A percentile compares a stretch with the other conserved stretches of the same genome.
Conservation (phyloP, 2,888 invertebrate species). For the Athalia rosae region DNA sequence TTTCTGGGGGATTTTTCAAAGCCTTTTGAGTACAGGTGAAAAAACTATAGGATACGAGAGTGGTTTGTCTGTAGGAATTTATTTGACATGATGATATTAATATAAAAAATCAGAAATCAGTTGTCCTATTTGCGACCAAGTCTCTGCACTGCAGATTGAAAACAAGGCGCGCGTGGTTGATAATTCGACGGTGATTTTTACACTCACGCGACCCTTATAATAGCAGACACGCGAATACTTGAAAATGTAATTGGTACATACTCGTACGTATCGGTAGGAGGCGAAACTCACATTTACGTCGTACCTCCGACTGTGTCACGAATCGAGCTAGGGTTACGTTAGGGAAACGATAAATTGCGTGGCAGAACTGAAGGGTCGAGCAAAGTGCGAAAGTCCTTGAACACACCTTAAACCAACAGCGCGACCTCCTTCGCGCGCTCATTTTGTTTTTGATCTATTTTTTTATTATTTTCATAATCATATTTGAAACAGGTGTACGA, state of each 20-base stretch:
- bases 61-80: not conserved
- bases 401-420: conserved; percentile 13
- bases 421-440: not conserved
- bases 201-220: too few relatives aligned
- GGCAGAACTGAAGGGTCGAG: conserved; percentile 20
- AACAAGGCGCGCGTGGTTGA: too few relatives aligned
- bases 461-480: not conserved
- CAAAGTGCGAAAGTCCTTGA: conserved; percentile 31
- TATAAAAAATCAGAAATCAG: too few relatives aligned
- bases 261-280: not conserved
- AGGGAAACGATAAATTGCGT: conserved; percentile 27
- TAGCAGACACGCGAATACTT: too few relatives aligned
- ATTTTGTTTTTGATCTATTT: conserved; percentile 22
- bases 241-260: too few relatives aligned
- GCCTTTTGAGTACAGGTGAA: too few relatives aligned
- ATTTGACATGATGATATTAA: not conserved
- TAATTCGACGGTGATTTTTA: too few relatives aligned
- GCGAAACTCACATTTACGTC: not conserved
- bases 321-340: not conserved
- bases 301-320: not conserved
- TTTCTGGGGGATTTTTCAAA: too few relatives aligned
- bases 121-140: too few relatives aligned
- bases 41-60: not conserved
- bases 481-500: not conserved
- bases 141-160: too few relatives aligned